These are phyloP conservation scores for Atta colombica DNA, from an alignment of 1,140 invertebrate genomes.

Conservation along the genomic window DNA sequence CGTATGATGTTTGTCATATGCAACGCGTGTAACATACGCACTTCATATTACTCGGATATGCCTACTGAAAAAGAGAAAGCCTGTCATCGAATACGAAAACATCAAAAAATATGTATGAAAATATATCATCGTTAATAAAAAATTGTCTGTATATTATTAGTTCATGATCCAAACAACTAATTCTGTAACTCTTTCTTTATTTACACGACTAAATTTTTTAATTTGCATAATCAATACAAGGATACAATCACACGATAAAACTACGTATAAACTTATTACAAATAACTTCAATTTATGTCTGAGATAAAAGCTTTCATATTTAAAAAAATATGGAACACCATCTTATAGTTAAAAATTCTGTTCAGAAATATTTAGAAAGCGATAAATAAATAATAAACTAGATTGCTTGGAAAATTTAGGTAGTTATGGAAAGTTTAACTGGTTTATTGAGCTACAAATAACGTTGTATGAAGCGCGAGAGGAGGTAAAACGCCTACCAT, in stretches of 20 bases:
- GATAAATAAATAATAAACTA: background rate
- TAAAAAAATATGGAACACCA: background rate
- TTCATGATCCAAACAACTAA: background rate
- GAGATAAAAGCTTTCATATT: background rate
- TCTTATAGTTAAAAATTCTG: background rate
- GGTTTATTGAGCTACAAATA: slow-evolving; percentile 42
- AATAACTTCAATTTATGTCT: background rate
- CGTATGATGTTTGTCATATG: slow-evolving; percentile 40
- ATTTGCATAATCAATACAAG: background rate
- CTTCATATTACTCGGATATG: slow-evolving; percentile 27
- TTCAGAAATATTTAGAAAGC: background rate
- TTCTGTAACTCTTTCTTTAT: background rate
- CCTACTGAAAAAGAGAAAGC: slow-evolving; percentile 22
- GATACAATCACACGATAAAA: background rate
- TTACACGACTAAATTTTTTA: background rate
- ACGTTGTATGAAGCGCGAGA: background rate
- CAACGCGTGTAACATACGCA: background rate
- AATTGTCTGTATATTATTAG: background rate
- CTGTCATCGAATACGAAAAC: slow-evolving; percentile 12
- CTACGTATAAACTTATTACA: background rate
- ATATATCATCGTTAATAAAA: slow-evolving; percentile 1
- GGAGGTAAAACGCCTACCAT: slow-evolving; percentile 4
- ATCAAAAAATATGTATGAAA: background rate
- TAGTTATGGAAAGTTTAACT: slow-evolving; percentile 7
- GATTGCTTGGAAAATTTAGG: slow-evolving; percentile 13